Evolutionary conservation across 2,888 invertebrate genomes (phyloP).

Genomic region (Hoplodrina blanda): DNA sequence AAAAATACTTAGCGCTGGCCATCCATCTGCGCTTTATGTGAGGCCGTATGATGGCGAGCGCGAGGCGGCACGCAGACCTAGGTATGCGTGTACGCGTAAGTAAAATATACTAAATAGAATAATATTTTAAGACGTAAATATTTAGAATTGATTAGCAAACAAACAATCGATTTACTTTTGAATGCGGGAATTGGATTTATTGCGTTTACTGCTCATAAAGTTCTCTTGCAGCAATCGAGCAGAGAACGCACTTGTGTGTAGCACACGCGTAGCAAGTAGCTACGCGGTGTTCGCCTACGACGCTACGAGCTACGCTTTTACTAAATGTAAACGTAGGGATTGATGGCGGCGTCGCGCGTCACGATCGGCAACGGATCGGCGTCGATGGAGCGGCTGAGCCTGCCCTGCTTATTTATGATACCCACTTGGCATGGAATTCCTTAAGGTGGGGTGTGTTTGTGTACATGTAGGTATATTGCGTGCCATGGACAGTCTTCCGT

Average conservation of each 20-base stretch:
- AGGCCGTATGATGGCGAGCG: neutral
- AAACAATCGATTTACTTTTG: too few species aligned
- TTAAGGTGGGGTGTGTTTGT: neutral
- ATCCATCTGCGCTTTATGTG: conserved; percentile 16
- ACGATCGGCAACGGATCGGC: conserved; percentile 28
- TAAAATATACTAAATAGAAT: neutral
- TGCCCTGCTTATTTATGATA: conserved; percentile 17
- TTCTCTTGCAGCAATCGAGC: neutral
- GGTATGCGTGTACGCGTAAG: neutral
- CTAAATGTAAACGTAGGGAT: conserved; percentile 44
- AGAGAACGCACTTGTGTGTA: conserved; percentile 8
- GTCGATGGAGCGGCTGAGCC: conserved; percentile 29
- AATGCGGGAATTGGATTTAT: too few species aligned
- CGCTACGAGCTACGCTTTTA: conserved; percentile 28
- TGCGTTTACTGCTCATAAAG: neutral
- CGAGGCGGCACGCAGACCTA: neutral
- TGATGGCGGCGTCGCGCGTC: conserved; percentile 30
- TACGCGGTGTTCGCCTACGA: conserved; percentile 1
- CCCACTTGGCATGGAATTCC: neutral
- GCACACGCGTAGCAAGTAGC: neutral
- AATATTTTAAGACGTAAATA: too few species aligned
- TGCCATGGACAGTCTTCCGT: neutral
- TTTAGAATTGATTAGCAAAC: too few species aligned
- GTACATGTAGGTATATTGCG: neutral
- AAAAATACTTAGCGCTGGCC: conserved; percentile 52